phyloP scores from a whole-genome alignment of 2,888 invertebrate genomes.

The Cheiracanthium punctorium region DNA sequence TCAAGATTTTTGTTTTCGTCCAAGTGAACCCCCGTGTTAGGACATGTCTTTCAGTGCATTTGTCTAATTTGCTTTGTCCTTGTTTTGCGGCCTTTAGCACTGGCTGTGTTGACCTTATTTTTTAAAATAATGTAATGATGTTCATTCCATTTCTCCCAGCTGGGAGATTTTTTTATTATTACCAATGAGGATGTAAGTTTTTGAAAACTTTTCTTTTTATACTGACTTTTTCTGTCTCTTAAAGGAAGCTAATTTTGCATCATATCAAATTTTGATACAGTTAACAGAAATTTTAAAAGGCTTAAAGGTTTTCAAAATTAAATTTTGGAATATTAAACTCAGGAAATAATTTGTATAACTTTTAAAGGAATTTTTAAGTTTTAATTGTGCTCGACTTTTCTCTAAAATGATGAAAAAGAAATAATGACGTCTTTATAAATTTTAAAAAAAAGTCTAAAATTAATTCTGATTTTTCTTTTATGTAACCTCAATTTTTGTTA shows the following conservation, averaged over 20 bases:
- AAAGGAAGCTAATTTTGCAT: constrained; percentile 14
- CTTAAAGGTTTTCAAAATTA: no score
- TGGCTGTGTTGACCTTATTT: background rate
- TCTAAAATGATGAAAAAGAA: background rate
- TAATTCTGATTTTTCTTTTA: background rate
- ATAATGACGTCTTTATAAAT: background rate
- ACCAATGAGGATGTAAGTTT: background rate
- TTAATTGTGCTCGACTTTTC: background rate
- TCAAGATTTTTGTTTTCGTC: constrained; percentile 55
- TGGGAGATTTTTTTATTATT: constrained; percentile 17
- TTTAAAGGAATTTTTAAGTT: constrained; percentile 14
- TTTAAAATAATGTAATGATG: background rate
- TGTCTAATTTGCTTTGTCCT: constrained; percentile 36
- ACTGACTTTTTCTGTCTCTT: background rate
- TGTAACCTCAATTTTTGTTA: background rate
- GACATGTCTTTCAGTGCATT: constrained; percentile 38
- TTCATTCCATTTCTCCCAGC: constrained; percentile 60
- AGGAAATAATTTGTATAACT: constrained; percentile 43
- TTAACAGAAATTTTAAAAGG: no score
- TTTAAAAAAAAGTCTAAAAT: background rate
- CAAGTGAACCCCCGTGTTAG: constrained; percentile 30
- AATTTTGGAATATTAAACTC: no score
- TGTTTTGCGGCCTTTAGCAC: constrained; percentile 11
- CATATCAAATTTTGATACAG: background rate
- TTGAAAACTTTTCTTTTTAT: background rate